Evolutionary conservation across 1,140 invertebrate genomes (phyloP).

Genomic region (Diploscapter pachys): DNA sequence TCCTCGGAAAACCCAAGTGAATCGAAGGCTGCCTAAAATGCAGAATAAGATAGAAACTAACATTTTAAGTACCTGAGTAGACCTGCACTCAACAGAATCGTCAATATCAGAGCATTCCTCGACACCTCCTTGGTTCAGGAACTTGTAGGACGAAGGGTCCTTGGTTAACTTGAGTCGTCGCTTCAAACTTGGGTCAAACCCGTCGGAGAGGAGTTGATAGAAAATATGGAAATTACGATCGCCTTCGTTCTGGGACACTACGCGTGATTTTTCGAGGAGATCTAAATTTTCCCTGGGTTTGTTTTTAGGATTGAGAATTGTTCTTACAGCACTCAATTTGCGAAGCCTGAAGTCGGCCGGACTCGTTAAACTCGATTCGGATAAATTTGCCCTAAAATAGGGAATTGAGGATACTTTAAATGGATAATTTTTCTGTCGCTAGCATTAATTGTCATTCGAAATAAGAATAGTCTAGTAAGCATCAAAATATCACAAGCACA

Average conservation of each 20-base stretch:
- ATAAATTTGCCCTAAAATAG: constrained; percentile 80
- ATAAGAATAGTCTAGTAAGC: too few species aligned
- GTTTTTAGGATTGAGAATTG: constrained; percentile 15
- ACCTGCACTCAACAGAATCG: constrained; percentile 33
- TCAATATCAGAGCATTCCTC: constrained; percentile 32
- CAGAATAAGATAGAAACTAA: too few species aligned
- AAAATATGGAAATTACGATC: constrained; percentile 94
- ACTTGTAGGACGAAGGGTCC: constrained; percentile 34
- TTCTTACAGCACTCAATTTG: constrained; percentile 99
- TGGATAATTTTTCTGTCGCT: too few species aligned
- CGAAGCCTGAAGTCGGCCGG: constrained; percentile 97
- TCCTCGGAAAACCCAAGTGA: constrained; percentile 90
- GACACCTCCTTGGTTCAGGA: constrained; percentile 48
- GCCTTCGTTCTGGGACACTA: constrained; percentile 77
- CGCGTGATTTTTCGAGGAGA: constrained; percentile 84
- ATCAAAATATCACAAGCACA: too few species aligned
- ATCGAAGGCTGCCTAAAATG: constrained; percentile 84
- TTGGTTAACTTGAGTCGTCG: not conserved
- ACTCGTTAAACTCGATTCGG: constrained; percentile 97
- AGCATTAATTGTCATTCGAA: too few species aligned
- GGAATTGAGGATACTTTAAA: not conserved
- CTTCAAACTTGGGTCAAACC: constrained; percentile 21
- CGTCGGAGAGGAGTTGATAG: constrained; percentile 75
- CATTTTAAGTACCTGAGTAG: constrained; percentile 36
- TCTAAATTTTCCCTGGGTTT: constrained; percentile 59